phyloP scores from a whole-genome alignment of 2,888 invertebrate genomes.

The Eudasyphora cyanicolor region DNA sequence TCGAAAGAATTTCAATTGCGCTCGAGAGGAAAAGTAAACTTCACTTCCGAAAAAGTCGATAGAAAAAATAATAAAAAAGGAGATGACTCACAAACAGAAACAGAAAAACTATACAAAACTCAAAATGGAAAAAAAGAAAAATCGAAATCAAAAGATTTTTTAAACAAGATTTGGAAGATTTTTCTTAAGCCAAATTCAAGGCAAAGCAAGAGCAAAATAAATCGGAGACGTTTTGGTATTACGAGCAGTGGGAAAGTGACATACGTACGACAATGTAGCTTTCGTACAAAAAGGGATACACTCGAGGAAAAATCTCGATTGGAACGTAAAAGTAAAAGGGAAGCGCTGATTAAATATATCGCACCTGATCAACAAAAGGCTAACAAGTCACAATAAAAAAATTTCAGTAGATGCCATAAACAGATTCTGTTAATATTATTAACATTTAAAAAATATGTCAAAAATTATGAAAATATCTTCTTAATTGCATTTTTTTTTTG shows the following conservation, averaged over 20 bases:
- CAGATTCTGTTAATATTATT: no score
- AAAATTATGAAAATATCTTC: no score
- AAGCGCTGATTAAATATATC: no score
- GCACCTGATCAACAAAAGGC: no score
- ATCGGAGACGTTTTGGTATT: background rate
- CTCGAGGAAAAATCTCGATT: background rate
- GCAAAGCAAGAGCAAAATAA: background rate
- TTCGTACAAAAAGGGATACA: background rate
- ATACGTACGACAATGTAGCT: background rate
- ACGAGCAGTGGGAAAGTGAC: background rate
- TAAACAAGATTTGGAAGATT: background rate
- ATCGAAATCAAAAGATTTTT: background rate
- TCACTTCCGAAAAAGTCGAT: background rate
- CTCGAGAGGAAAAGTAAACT: constrained; percentile 4
- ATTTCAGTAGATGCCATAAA: no score
- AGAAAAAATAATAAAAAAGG: background rate
- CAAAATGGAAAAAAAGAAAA: background rate
- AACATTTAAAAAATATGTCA: no score
- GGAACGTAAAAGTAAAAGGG: no score
- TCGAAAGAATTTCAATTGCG: constrained; percentile 4
- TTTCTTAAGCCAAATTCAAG: background rate
- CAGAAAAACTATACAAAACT: background rate
- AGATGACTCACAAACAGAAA: no score
- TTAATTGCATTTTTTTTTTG: no score
- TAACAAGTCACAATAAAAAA: no score